A percentile compares a stretch with the other conserved stretches of the same genome.
Evolutionary conservation across 2,888 invertebrate species (phyloP).

Genomic region (Smittia sp.): DNA sequence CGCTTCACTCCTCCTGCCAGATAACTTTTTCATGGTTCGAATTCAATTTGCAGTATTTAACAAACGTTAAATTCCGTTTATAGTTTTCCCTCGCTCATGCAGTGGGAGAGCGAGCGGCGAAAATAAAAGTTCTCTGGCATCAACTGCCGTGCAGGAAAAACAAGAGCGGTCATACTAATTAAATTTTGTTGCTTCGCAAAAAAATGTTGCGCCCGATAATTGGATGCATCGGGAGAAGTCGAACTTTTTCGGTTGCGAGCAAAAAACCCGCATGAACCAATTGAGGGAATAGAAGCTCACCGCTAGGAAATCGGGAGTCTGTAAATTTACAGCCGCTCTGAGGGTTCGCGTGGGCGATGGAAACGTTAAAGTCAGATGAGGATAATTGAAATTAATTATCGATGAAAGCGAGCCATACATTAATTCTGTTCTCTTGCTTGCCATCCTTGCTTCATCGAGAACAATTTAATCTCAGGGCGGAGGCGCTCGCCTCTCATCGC

Average conservation of each 20-base stretch:
- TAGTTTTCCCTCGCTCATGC: not conserved
- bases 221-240: too few species aligned
- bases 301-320: not conserved
- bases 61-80: not conserved
- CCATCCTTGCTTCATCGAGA: not conserved
- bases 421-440: constrained; percentile 10
- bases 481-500: not conserved
- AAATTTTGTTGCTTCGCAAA: not conserved
- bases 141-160: not conserved
- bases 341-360: not conserved
- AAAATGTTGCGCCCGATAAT: too few species aligned
- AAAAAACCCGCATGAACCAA: not conserved
- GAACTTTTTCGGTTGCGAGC: too few species aligned
- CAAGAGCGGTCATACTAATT: not conserved
- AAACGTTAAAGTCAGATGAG: constrained; percentile 14
- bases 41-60: constrained; percentile 12
- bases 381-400: constrained; percentile 41
- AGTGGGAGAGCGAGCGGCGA: too few species aligned
- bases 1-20: not conserved
- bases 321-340: constrained; percentile 29
- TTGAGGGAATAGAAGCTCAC: not conserved
- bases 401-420: constrained; percentile 15
- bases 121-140: too few species aligned
- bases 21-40: not conserved
- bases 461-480: not conserved